Percentiles rank a stretch among this genome's conserved stretches.
phyloP scores from a whole-genome alignment of 2,797 vertebrate species.

The Melanotaenia maccullochi region DNA sequence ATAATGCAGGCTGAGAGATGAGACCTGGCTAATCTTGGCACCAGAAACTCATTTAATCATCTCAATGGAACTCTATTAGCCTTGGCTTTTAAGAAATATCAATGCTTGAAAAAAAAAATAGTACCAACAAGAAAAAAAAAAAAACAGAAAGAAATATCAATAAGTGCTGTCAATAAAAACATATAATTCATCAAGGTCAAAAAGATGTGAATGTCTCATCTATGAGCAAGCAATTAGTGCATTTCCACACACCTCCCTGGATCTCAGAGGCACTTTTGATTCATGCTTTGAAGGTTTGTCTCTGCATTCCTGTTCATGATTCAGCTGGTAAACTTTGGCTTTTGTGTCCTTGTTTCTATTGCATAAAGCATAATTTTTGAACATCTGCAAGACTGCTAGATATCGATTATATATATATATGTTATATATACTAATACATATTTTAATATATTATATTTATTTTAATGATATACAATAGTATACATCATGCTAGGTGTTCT shows the following conservation, averaged over 20 bases:
- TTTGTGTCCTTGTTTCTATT: slow-evolving; percentile 29
- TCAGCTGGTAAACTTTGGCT: slow-evolving; percentile 42
- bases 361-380: slow-evolving; percentile 26
- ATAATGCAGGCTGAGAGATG: slow-evolving; percentile 81
- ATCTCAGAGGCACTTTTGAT: slow-evolving; percentile 62
- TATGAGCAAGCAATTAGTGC: slow-evolving; percentile 69
- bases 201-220: slow-evolving; percentile 69
- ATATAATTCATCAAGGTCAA: slow-evolving; percentile 84
- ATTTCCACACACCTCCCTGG: slow-evolving; percentile 61
- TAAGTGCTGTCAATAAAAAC: slow-evolving; percentile 82
- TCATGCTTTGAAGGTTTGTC: slow-evolving; percentile 59
- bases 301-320: slow-evolving; percentile 42
- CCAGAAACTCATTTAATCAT: slow-evolving; percentile 82
- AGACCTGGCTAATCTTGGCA: slow-evolving; percentile 80
- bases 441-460: too few relatives aligned
- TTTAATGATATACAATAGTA: neutral
- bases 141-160: slow-evolving; percentile 78
- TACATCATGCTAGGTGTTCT: slow-evolving; percentile 27
- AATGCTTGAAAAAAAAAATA: slow-evolving; percentile 40
- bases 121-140: too few relatives aligned
- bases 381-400: slow-evolving; percentile 40
- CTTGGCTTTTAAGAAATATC: slow-evolving; percentile 82
- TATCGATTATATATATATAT: too few relatives aligned
- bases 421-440: too few relatives aligned
- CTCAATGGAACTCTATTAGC: slow-evolving; percentile 82